Evolutionary conservation across 1,140 invertebrate genomes (phyloP), one percentile per base, ranked within the genome.

Genomic region (Sipha flava): DNA sequence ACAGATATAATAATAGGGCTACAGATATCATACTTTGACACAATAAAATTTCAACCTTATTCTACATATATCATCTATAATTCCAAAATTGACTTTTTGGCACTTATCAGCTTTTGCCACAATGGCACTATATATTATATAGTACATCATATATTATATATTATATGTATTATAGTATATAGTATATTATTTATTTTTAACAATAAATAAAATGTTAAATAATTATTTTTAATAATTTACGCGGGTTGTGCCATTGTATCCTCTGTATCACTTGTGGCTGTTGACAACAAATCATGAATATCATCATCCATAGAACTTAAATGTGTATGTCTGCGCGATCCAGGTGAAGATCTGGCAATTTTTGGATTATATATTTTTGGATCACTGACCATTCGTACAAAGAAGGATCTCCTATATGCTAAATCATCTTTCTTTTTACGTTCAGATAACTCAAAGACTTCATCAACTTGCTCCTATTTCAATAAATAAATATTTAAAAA

Each of bases 341-440:
- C 88, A 47, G 90, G 88, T 49, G 90, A 86, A 4, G 90, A 88
- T 85, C 92, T 92, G 83, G 90, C 90, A 82, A 94, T 93, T 79
- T 92, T 93, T 21, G 94, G 94, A 86, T 96, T 95, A 87, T 96
- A 97, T 80, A 97, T 94, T 84, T 98, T 98, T 0, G 96, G 97
- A 88, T 98, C 97, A 81, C 92, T 94, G 40, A 95, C 96, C 96
- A 98, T 98, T 21, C 95, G 91, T 66, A 98, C 95, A 86, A 98
- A 98, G 87, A 97, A 95, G 31, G 94, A 96, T 37, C 96, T 88
- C 85, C 96, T 95, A 86, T 96, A 93, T 9, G 93, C 92, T 82
- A 96, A 85, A 18, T 92, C 93, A 54, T 93, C 91, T 81, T 89
- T 89, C 79, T 87, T 88, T 84, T 92, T 92, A 70, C 90, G 88